Base-by-base conservation (phyloP, 2,888 invertebrate genomes). In the Heterodera filipjevi region DNA sequence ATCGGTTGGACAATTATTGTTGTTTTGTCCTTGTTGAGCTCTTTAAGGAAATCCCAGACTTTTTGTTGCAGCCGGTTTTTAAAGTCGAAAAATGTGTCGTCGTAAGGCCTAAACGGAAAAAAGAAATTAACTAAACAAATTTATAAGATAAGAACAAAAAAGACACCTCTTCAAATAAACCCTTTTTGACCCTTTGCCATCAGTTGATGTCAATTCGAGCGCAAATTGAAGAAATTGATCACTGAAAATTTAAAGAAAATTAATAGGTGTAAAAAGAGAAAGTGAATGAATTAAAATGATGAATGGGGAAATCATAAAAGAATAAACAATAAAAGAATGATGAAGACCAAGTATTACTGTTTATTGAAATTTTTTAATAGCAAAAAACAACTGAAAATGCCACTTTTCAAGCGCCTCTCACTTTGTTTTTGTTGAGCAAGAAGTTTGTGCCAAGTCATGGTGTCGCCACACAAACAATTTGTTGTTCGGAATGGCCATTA, bases 381-480 rank as follows among this genome's bases (percentile, higher is more conserved):
- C 8, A 12, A 19, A 49, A 19, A 6, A 14, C 19, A 49, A 49
- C 16, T 49, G 16, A 49, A 49, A 49, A n/a, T n/a, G n/a, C n/a
- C n/a, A n/a, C n/a, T n/a, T 49, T 27, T 0, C 0, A 27, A 59
- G 10, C 2, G 53, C 2, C 39, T 2, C 59, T 59, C n/a, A 59
- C 59, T 59, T 59, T 27, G 59, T n/a, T 59, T 59, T 59, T n/a
- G 6, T 27, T n/a, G 59, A n/a, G 27, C 27, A 59, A 59, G 59
- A 59, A 59, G 59, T 59, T 27, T 59, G 59, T 27, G 59, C 59
- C 0, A n/a, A 32, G 33, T 75, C 75, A n/a, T 44, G 27, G 5
- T 75, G 49, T 27, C 35, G 75, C 75, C 75, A 75, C 19, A 75
- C 64, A 75, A 75, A 64, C 22, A 75, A 75, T 75, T 75, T 75